Base-by-base conservation (phyloP, 2,888 invertebrate genomes). In the Arge pagana region DNA sequence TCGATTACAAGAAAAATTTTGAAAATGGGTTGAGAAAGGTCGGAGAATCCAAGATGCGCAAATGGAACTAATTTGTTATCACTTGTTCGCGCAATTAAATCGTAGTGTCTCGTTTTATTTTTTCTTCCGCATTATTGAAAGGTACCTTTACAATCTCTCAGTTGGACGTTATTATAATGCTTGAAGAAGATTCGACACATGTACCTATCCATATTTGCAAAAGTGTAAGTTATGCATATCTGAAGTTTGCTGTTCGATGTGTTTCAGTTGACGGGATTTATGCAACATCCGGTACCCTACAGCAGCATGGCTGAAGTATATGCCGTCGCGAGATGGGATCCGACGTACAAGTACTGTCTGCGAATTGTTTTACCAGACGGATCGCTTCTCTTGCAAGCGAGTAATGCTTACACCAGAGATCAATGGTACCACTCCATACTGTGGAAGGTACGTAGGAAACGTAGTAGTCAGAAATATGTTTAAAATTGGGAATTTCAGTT, bases 391-490 rank as follows among this genome's bases (percentile, higher is more conserved):
- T 75, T 84, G 39, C 83, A 90, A 87, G 87, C 88, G 26, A 86
- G 84, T 67, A 90, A 88, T 70, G 84, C 85, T 35, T 89, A 90
- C 69, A 83, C 87, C n/a, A 79, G 90, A 71, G 89, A 90, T 80
- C 90, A 90, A 75, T 90, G 89, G 89, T 85, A 85, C 60, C 85
- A 89, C 72, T 90, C 90, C 48, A 86, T 90, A 65, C 79, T 86
- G 55, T 90, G 90, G 90, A 85, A 84, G 83, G 89, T 89, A 76
- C 79, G 81, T 68, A 7, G n/a, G n/a, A n/a, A n/a, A n/a, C n/a
- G n/a, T n/a, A n/a, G n/a, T n/a, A n/a, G n/a, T n/a, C n/a, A n/a
- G n/a, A n/a, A n/a, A n/a, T n/a, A n/a, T n/a, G n/a, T n/a, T n/a
- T n/a, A n/a, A n/a, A n/a, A n/a, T n/a, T n/a, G n/a, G n/a, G n/a